Conservation (phyloP, 2,888 invertebrate species). For the Fragum fragum region DNA sequence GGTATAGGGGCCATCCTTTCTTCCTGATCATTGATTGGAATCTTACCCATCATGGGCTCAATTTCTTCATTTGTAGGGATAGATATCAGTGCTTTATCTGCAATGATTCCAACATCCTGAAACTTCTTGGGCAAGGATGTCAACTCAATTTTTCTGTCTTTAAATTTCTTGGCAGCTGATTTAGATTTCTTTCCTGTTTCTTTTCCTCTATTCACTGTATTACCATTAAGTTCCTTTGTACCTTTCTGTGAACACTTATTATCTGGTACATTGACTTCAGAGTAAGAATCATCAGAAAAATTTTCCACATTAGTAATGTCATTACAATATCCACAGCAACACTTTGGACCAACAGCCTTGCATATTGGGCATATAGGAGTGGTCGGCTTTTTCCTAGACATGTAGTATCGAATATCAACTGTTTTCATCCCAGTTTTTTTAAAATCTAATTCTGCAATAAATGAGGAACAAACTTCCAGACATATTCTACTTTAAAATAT, state of each 20-base stretch:
- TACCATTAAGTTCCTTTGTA: conserved; percentile 19
- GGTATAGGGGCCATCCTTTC: conserved; percentile 50
- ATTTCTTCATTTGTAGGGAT: conserved; percentile 35
- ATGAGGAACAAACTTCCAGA: no score
- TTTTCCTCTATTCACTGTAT: not conserved
- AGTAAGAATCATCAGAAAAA: conserved; percentile 35
- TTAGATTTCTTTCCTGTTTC: conserved; percentile 27
- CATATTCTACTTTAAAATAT: no score
- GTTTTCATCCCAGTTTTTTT: conserved; percentile 46
- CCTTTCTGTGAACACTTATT: conserved; percentile 22
- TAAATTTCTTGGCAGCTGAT: conserved; percentile 13
- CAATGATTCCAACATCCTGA: conserved; percentile 41
- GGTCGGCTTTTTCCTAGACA: conserved; percentile 41
- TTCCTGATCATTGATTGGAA: conserved; percentile 38
- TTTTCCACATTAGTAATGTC: conserved; percentile 15
- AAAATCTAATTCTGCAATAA: conserved; percentile 41
- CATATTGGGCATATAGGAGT: conserved; percentile 49
- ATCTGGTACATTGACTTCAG: conserved; percentile 25
- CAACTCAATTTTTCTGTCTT: conserved; percentile 49
- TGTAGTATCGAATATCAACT: conserved; percentile 46
- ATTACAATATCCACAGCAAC: conserved; percentile 28
- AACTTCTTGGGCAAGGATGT: conserved; percentile 41
- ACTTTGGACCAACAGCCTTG: conserved; percentile 37
- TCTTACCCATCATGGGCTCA: conserved; percentile 40
- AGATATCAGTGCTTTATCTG: conserved; percentile 43